A percentile compares a stretch with the other conserved stretches of the same genome.
These are phyloP conservation scores for Megaceryle alcyon DNA, from an alignment of 2,797 vertebrate species.

Conservation along the genomic window DNA sequence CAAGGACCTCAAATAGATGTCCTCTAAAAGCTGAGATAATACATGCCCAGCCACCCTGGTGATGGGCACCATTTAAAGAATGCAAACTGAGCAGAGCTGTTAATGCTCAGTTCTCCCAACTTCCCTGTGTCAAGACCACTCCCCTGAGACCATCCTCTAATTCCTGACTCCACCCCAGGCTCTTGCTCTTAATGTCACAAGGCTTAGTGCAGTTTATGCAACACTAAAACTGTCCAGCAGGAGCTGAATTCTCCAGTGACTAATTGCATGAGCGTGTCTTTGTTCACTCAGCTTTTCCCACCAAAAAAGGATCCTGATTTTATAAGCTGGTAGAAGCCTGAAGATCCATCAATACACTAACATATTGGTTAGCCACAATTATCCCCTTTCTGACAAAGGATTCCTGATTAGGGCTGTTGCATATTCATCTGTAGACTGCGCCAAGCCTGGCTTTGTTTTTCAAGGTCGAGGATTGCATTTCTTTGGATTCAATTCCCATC, in stretches of 20 bases:
- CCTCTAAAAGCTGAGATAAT: background rate
- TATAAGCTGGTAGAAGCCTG: conserved; percentile 37
- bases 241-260: conserved; percentile 1
- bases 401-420: conserved; percentile 58
- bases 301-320: background rate
- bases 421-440: conserved; percentile 47
- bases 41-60: background rate
- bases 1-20: background rate
- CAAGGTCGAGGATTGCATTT: conserved; percentile 69
- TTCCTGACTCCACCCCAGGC: background rate
- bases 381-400: conserved; percentile 50
- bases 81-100: background rate
- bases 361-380: conserved; percentile 44
- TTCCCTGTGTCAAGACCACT: background rate
- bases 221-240: background rate
- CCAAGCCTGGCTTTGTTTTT: conserved; percentile 60
- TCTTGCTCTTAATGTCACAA: background rate
- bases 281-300: conserved; percentile 31
- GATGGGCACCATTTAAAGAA: background rate
- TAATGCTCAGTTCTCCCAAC: background rate
- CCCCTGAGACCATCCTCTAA: background rate
- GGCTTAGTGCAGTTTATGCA: background rate
- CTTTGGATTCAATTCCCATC: conserved; percentile 65
- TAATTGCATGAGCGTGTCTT: conserved; percentile 8
- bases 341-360: conserved; percentile 37